Conservation (phyloP, 2,797 vertebrate genomes). For the Hirundo rustica region DNA sequence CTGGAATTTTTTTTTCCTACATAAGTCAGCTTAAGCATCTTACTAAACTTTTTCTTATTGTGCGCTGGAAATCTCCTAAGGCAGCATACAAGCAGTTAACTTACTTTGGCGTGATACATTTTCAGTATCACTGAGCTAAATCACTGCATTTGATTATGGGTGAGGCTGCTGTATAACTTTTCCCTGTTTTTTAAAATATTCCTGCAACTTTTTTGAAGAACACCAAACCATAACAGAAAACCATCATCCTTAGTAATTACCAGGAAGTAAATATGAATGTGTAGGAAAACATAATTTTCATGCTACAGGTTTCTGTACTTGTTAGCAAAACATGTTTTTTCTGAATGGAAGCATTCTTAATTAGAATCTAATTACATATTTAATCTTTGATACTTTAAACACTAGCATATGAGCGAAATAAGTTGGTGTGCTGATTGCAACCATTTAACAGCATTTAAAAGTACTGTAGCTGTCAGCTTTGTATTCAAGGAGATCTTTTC, state of each 20-base stretch:
- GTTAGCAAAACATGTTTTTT: not conserved
- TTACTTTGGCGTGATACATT: not conserved
- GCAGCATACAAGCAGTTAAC: not conserved
- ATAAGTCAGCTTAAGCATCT: not conserved
- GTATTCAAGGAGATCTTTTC: not conserved
- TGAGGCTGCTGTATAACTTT: not conserved
- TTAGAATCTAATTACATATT: not conserved
- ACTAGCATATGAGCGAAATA: not conserved
- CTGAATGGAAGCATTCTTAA: not conserved
- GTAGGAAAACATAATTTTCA: not conserved
- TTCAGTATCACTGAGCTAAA: not conserved
- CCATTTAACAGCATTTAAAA: not conserved
- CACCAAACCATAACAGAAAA: not conserved
- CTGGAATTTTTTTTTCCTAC: not conserved
- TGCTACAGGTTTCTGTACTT: not conserved
- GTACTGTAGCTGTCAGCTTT: not conserved
- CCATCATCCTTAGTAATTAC: not conserved
- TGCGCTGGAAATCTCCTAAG: not conserved
- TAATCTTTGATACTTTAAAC: not conserved
- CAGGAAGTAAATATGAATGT: not conserved
- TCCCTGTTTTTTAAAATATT: not conserved
- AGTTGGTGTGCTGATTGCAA: not conserved
- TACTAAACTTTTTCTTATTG: not conserved
- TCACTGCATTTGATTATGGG: not conserved
- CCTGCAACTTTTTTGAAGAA: not conserved